Evolutionary conservation across 2,888 invertebrate genomes (phyloP), one percentile per base, ranked within the genome.

Genomic region (Xylota sylvarum): DNA sequence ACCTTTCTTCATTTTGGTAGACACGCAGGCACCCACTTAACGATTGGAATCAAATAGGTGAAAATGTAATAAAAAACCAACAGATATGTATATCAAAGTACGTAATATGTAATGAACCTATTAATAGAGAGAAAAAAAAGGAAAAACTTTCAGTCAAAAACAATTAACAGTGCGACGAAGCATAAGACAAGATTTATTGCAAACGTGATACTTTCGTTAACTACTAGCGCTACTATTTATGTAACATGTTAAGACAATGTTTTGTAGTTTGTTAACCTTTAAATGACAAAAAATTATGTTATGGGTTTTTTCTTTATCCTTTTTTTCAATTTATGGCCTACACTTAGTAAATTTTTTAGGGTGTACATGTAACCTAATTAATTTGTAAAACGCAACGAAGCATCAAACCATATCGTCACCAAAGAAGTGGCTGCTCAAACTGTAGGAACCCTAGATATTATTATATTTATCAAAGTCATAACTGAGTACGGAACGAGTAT

Each of bases 141-240:
- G 32, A 70, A 69, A 62, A 56, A 56, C 2, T 23, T 43, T 17
- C 58, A 60, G 9, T 48, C 14, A 14, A 60, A 62, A 64, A 19
- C 37, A 76, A 12, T 65, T 76, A 64, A 48, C 76, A 76, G 30
- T 69, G 48, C 62, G 46, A 64, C 76, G 81, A 48, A 81, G 69
- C 64, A 76, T 40, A 64, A 19, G 19, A 62, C n/a, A 43, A 74
- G 69, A 81, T 70, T 64, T 56, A 64, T 62, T 14, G 55, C 46
- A 14, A 52, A 48, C 14, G 48, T 30, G 40, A 40, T 77, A 55
- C 64, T 79, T 79, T 79, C 79, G 72, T 40, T 67, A 55, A 9
- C n/a, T 37, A 12, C 23, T 5, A 50, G 35, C 50, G 35, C 10
- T 23, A 14, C 14, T 14, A 23, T 23, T 23, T 23, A 23, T 23